Base-by-base conservation (phyloP, 1,140 invertebrate species). In the Diabrotica virgifera region DNA sequence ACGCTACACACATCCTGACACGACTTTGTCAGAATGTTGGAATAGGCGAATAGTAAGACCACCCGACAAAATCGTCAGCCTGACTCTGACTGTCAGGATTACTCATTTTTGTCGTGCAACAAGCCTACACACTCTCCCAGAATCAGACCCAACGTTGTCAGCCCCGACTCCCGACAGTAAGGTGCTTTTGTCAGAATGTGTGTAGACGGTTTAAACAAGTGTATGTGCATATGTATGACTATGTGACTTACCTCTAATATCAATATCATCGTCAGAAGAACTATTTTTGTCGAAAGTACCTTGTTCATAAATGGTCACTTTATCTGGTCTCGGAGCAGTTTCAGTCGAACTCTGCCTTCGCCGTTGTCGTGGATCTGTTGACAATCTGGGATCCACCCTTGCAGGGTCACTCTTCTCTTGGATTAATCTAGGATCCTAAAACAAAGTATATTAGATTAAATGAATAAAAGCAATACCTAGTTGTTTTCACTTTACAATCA, bases 271-370 rank as follows among this genome's bases (percentile, higher is more conserved):
- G 35, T 69, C 65, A n/a, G 66, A 40, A 56, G 78, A 74, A 14
- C 80, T 78, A 5, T 81, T 80, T 55, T 63, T 65, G 37, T 67
- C 63, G 11, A 77, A 63, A 36, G 70, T 72, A 10, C 76, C 76
- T 59, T 77, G 76, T 55, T 78, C 76, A 53, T 78, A 78, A 38
- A 78, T 77, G 56, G 74, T 78, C 12, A 76, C 12, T 57, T 77
- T 76, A 36, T 72, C 72, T 4, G 62, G 56, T 61, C 68, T 68
- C 2, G 14, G 24, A 13, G 68, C 64, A 24, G 12, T 53, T 9
- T 69, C 66, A 11, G 62, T 62, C 5, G 67, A 72, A 66, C 46
- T 57, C 50, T 66, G 67, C 37, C 64, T 62, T n/a, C 36, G 46
- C 54, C 65, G 63, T 52, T 58, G 51, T 24, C 67, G 68, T 14